Percentiles rank a stretch among this genome's conserved stretches.
phyloP scores from a whole-genome alignment of 2,113 vertebrate genomes.

The Ellobius talpinus region DNA sequence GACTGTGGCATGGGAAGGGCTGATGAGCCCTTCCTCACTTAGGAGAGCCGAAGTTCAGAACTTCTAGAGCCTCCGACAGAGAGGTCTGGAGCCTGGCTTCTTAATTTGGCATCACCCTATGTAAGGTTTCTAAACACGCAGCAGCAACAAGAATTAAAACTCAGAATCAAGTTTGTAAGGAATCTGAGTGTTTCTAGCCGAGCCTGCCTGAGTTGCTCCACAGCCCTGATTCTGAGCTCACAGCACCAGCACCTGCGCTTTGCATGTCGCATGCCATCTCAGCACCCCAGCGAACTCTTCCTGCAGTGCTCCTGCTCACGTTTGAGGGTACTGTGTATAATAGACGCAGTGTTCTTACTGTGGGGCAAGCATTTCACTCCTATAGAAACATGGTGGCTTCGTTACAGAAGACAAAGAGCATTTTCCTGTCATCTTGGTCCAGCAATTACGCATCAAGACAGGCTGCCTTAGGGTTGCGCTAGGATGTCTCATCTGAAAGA shows the following conservation, averaged over 20 bases:
- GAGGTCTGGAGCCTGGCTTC: background rate
- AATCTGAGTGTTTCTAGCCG: background rate
- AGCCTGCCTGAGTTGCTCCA: background rate
- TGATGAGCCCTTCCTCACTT: background rate
- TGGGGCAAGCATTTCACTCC: too few species aligned
- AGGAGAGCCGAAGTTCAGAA: background rate
- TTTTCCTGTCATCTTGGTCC: background rate
- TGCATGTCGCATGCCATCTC: fast-evolving
- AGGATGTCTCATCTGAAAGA: background rate
- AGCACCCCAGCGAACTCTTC: background rate
- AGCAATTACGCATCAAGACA: background rate
- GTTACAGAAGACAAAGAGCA: background rate
- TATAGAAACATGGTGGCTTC: background rate
- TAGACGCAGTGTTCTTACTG: background rate
- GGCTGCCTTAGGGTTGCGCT: background rate
- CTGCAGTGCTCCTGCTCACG: background rate
- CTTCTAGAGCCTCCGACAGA: background rate
- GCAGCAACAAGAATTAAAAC: background rate
- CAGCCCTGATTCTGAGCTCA: background rate
- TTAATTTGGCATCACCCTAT: background rate
- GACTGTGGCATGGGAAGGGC: background rate
- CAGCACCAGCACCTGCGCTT: fast-evolving
- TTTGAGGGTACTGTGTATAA: background rate
- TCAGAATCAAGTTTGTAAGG: background rate
- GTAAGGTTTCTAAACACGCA: background rate